A percentile compares a stretch with the other conserved stretches of the same genome.
phyloP scores from a whole-genome alignment of 2,888 invertebrate species.

The Steromphala cineraria region DNA sequence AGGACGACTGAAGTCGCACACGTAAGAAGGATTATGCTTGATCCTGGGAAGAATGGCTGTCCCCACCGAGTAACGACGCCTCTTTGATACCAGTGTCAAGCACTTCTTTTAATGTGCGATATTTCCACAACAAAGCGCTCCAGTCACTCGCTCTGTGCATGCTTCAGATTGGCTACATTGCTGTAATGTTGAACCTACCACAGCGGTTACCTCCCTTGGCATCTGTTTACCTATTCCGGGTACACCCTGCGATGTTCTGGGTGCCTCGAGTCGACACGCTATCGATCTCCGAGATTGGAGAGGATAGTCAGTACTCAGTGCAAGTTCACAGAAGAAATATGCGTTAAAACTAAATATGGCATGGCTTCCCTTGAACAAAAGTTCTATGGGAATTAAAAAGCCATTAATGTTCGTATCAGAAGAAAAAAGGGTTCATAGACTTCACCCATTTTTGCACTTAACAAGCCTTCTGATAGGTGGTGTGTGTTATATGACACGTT shows the following conservation, averaged over 20 bases:
- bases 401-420: no score
- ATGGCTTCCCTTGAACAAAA: not conserved
- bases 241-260: not conserved
- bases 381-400: no score
- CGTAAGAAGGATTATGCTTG: not conserved
- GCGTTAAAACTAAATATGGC: not conserved
- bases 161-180: not conserved
- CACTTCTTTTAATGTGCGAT: not conserved
- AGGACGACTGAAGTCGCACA: not conserved
- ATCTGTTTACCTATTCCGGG: not conserved
- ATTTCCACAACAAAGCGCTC: conserved; percentile 13
- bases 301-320: not conserved
- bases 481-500: no score
- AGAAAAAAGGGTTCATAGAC: no score
- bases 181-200: not conserved
- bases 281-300: not conserved
- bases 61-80: not conserved
- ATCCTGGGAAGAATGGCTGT: not conserved
- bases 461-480: no score
- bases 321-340: not conserved
- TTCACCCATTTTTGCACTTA: no score
- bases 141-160: not conserved
- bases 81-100: not conserved
- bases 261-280: not conserved
- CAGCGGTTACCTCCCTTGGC: not conserved